These are phyloP conservation scores for Tyrannus savana DNA, from an alignment of 2,113 vertebrate species.

Conservation along the genomic window DNA sequence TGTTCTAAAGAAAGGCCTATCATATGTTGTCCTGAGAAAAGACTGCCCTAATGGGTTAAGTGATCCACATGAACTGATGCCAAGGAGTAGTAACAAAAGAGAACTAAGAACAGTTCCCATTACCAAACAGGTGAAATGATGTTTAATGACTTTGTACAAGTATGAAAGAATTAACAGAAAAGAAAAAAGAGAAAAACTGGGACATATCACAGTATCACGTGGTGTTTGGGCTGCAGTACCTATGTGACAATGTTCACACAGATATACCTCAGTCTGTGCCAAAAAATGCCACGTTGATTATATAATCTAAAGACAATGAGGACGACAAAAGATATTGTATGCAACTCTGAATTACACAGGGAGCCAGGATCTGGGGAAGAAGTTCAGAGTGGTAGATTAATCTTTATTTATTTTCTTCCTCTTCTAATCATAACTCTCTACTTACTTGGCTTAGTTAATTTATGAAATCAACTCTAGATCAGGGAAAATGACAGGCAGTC, in stretches of 20 bases:
- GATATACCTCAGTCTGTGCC: background rate
- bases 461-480: constrained; percentile 79
- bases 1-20: background rate
- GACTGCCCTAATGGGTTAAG: background rate
- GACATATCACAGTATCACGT: background rate
- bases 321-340: background rate
- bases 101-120: background rate
- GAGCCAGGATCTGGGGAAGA: constrained; percentile 31
- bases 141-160: background rate
- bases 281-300: background rate
- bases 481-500: constrained; percentile 76
- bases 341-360: background rate
- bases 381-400: constrained; percentile 60
- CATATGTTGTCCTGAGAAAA: background rate
- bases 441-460: constrained; percentile 77
- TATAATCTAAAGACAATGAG: background rate
- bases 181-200: background rate
- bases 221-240: background rate
- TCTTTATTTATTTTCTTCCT: constrained; percentile 75
- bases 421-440: constrained; percentile 74
- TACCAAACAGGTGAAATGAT: background rate
- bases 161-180: background rate
- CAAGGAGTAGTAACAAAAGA: background rate
- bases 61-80: background rate
- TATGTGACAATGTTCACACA: background rate